These are phyloP conservation scores for Botia almorhae DNA, from an alignment of 2,797 vertebrate genomes.

Conservation along the genomic window DNA sequence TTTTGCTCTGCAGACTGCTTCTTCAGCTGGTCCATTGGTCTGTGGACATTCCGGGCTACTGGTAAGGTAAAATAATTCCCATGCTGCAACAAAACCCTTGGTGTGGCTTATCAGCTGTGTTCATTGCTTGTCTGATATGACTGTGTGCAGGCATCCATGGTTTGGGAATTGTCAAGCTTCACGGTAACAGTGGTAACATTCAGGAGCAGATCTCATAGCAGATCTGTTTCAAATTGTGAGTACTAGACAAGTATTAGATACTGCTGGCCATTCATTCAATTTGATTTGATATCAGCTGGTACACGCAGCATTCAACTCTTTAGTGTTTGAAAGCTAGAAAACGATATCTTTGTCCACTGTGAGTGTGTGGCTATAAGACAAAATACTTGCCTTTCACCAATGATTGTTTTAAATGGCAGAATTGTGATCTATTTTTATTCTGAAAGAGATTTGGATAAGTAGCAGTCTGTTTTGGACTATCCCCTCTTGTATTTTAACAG, in stretches of 20 bases:
- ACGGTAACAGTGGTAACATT: background rate
- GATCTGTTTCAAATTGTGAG: background rate
- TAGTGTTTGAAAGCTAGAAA: background rate
- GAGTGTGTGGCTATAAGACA: background rate
- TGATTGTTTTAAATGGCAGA: background rate
- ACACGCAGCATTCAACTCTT: background rate
- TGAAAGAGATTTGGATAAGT: background rate
- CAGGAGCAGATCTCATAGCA: background rate
- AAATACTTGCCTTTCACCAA: background rate
- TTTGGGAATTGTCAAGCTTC: constrained; percentile 21
- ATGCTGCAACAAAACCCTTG: background rate
- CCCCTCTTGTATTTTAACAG: background rate
- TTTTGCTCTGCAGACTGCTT: background rate
- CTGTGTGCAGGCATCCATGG: background rate
- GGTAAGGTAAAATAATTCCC: constrained; percentile 3
- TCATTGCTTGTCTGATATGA: background rate
- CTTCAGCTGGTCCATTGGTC: background rate
- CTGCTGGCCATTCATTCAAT: constrained; percentile 1
- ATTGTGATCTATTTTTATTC: background rate
- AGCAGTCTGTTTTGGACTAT: background rate
- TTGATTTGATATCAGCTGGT: background rate
- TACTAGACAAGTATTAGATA: background rate
- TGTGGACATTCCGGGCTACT: background rate
- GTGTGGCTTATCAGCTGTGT: constrained; percentile 26
- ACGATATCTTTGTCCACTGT: background rate